Conservation (phyloP, 1,140 invertebrate genomes). For the Colletes gigas region DNA sequence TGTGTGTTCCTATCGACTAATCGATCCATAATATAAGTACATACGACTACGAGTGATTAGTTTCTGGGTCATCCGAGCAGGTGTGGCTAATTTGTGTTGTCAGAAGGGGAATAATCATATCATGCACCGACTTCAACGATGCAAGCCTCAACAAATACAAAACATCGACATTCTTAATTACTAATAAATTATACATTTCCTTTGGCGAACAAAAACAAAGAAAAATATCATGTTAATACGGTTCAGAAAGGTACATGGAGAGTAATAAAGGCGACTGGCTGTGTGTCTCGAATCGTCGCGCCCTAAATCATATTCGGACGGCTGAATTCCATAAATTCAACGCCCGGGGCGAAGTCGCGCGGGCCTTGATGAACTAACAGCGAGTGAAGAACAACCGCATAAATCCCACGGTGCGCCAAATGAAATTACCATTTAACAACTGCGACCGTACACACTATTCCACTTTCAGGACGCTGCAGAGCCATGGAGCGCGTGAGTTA, state of each 20-base stretch:
- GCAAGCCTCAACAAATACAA: no score
- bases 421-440: slow-evolving; percentile 43
- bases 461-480: neutral
- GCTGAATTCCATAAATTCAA: slow-evolving; percentile 14
- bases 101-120: no score
- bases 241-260: neutral
- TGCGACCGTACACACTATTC: neutral
- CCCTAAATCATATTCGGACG: neutral
- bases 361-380: slow-evolving; percentile 18
- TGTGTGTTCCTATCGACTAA: no score
- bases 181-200: no score
- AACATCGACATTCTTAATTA: no score
- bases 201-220: no score
- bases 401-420: neutral
- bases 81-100: no score
- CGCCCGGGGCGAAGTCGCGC: neutral
- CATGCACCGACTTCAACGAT: no score
- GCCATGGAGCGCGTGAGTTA: neutral
- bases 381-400: neutral
- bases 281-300: neutral
- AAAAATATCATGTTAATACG: no score
- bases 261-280: neutral
- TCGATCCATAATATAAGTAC: no score
- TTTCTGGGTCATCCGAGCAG: no score
- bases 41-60: no score